Evolutionary conservation across 2,888 invertebrate species (phyloP).

Genomic region (Phasia obesa): DNA sequence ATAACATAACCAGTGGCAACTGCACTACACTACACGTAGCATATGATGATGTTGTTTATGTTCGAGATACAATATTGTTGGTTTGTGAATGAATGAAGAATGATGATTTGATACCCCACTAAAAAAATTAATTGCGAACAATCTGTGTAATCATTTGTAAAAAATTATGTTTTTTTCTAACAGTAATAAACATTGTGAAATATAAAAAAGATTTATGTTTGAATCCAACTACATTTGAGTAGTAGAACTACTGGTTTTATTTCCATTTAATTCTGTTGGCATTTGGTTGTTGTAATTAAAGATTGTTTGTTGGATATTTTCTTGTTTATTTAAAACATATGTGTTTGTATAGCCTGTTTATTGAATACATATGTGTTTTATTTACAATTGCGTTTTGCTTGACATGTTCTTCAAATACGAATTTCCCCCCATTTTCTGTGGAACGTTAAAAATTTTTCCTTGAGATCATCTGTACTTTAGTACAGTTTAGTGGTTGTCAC

Average conservation of each 20-base stretch:
- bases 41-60: constrained; percentile 18
- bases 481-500: too few species aligned
- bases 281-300: constrained; percentile 27
- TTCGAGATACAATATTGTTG: constrained; percentile 1
- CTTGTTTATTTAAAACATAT: not conserved
- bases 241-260: constrained; percentile 43
- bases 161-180: not conserved
- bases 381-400: too few species aligned
- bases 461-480: too few species aligned
- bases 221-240: not conserved
- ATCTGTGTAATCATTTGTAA: constrained; percentile 63
- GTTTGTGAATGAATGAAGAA: constrained; percentile 36
- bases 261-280: constrained; percentile 3
- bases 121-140: constrained; percentile 51
- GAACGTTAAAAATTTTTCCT: too few species aligned
- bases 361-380: not conserved
- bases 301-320: constrained; percentile 10
- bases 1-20: constrained; percentile 54
- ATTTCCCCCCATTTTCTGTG: too few species aligned
- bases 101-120: constrained; percentile 53
- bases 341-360: not conserved
- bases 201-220: constrained; percentile 15
- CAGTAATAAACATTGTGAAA: constrained; percentile 6
- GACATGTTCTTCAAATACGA: too few species aligned
- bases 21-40: not conserved